Percentiles rank a stretch among this genome's conserved stretches.
Evolutionary conservation across 2,888 invertebrate species (phyloP).

Genomic region (Spodoptera picta): DNA sequence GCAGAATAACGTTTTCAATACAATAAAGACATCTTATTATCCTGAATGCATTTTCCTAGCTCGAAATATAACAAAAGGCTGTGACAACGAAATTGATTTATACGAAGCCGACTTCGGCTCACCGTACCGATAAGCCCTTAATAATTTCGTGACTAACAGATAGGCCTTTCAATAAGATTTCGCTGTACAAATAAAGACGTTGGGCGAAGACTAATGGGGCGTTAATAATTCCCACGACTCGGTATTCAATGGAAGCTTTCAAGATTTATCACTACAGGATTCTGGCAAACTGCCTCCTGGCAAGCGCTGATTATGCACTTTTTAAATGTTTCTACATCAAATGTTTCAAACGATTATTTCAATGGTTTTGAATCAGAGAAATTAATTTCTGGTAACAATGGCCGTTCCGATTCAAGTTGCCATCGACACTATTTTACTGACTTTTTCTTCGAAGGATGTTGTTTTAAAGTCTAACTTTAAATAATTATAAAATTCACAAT

Average conservation of each 20-base stretch:
- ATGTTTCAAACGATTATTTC: slow-evolving; percentile 64
- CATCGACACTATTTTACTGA: too few species aligned
- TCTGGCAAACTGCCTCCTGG: slow-evolving; percentile 87
- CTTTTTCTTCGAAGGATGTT: too few species aligned
- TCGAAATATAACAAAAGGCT: slow-evolving; percentile 53
- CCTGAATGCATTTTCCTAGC: slow-evolving; percentile 44
- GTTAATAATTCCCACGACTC: slow-evolving; percentile 85
- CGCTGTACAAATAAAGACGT: slow-evolving; percentile 83
- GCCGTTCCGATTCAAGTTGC: too few species aligned
- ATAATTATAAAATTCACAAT: too few species aligned
- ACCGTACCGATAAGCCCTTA: slow-evolving; percentile 66
- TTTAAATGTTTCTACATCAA: slow-evolving; percentile 69
- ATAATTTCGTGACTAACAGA: slow-evolving; percentile 67
- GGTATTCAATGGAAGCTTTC: slow-evolving; percentile 82
- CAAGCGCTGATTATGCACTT: slow-evolving; percentile 80
- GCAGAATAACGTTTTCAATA: slow-evolving; percentile 4
- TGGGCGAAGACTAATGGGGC: slow-evolving; percentile 83
- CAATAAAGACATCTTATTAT: slow-evolving; percentile 18
- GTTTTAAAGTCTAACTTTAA: background rate
- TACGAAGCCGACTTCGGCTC: slow-evolving; percentile 51
- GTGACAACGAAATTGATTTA: slow-evolving; percentile 65
- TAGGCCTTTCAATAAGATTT: slow-evolving; percentile 73
- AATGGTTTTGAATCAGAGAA: slow-evolving; percentile 42
- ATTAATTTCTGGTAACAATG: slow-evolving; percentile 11
- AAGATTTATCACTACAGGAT: slow-evolving; percentile 86